phyloP scores from a whole-genome alignment of 2,113 vertebrate genomes.

The Greenwoodochromis staneri region DNA sequence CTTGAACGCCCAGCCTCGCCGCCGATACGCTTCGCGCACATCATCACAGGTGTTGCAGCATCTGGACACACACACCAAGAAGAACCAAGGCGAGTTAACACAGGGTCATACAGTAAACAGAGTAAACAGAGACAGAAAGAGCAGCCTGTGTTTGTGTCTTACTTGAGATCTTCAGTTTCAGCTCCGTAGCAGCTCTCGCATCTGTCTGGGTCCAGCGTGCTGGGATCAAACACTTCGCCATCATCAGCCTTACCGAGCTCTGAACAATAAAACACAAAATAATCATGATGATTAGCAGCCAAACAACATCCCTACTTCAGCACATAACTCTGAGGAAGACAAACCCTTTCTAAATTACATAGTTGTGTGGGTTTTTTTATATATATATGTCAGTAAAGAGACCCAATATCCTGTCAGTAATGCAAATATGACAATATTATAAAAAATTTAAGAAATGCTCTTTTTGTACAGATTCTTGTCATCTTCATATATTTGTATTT shows the following conservation, averaged over 20 bases:
- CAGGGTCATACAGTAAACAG: neutral
- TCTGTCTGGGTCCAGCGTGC: slow-evolving; percentile 83
- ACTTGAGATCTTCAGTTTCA: slow-evolving; percentile 92
- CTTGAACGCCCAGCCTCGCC: slow-evolving; percentile 97
- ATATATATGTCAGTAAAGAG: neutral
- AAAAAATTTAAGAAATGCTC: neutral
- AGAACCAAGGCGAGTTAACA: neutral
- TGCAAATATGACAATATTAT: neutral
- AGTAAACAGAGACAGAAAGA: neutral
- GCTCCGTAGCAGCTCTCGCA: slow-evolving; percentile 98
- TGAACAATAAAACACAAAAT: slow-evolving; percentile 21
- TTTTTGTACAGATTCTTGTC: neutral
- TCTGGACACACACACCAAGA: slow-evolving; percentile 49
- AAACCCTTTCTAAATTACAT: neutral
- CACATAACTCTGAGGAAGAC: neutral
- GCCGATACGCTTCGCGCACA: slow-evolving; percentile 92
- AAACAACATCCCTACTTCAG: neutral
- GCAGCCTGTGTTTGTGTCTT: slow-evolving; percentile 29
- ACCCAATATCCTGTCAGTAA: neutral
- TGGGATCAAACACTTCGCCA: slow-evolving; percentile 81
- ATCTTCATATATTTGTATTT: neutral
- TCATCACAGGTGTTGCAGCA: slow-evolving; percentile 97
- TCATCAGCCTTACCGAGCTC: slow-evolving; percentile 88
- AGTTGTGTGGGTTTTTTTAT: neutral
- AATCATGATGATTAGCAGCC: neutral